phyloP scores from a whole-genome alignment of 2,113 vertebrate species.

The Cyprinodon brontotheroides region DNA sequence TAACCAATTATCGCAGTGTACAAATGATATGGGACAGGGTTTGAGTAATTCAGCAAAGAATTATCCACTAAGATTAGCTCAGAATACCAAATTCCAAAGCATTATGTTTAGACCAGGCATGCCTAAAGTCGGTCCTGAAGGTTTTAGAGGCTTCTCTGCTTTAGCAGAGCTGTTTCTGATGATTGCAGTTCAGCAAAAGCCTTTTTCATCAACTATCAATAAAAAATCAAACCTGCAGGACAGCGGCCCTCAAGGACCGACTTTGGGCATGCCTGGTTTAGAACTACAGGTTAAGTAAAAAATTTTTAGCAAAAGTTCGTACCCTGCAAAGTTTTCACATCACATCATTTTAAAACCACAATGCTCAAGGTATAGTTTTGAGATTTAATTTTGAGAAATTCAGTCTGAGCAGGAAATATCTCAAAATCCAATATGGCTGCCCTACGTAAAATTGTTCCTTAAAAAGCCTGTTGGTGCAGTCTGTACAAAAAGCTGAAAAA shows the following conservation, averaged over 20 bases:
- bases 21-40: constrained; percentile 46
- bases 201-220: no score
- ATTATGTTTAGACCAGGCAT: constrained; percentile 15
- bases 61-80: constrained; percentile 45
- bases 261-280: neutral
- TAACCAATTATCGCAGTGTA: constrained; percentile 49
- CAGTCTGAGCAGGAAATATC: no score
- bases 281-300: neutral
- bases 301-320: neutral
- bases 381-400: no score
- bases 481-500: no score
- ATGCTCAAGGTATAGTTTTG: neutral
- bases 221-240: no score
- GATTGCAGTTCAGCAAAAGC: no score
- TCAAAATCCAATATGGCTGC: no score
- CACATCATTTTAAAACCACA: neutral
- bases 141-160: no score
- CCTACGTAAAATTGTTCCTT: neutral
- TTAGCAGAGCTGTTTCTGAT: no score
- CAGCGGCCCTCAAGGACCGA: no score
- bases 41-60: constrained; percentile 47
- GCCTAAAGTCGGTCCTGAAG: no score
- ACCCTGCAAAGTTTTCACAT: neutral
- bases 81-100: constrained; percentile 47
- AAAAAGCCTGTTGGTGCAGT: no score